phyloP scores from a whole-genome alignment of 2,113 vertebrate genomes.

The Rhinopomastus cyanomelas region DNA sequence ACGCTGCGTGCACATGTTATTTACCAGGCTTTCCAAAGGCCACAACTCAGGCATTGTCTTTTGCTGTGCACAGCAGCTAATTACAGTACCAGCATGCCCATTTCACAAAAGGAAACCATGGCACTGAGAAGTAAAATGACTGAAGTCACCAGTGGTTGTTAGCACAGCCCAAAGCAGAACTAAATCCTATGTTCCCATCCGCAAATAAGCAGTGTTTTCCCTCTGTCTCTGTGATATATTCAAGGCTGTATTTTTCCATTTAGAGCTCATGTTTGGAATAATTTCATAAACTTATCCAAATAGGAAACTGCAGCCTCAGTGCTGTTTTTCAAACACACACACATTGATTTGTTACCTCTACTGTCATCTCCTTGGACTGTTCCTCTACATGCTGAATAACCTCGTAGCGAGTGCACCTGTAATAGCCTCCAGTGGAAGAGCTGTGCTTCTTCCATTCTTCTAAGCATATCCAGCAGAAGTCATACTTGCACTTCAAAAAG shows the following conservation, averaged over 20 bases:
- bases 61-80: not conserved
- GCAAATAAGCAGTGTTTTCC: not conserved
- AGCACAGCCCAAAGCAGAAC: not conserved
- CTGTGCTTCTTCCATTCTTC: constrained; percentile 99
- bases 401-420: constrained; percentile 96
- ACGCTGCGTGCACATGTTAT: not conserved
- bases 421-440: constrained; percentile 97
- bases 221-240: not conserved
- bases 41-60: not conserved
- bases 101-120: not conserved
- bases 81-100: not conserved
- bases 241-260: not conserved
- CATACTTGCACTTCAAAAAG: constrained; percentile 90
- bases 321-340: not conserved
- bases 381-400: constrained; percentile 97
- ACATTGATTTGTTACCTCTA: constrained; percentile 81
- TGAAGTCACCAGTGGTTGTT: not conserved
- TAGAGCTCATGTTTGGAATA: not conserved
- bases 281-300: not conserved
- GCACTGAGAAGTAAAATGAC: not conserved
- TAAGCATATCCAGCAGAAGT: constrained; percentile 99
- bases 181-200: not conserved
- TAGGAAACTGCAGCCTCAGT: not conserved
- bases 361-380: constrained; percentile 97
- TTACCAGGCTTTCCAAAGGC: not conserved